Conservation (phyloP, 2,888 invertebrate species). For the Polydrusus pterygomalis region DNA sequence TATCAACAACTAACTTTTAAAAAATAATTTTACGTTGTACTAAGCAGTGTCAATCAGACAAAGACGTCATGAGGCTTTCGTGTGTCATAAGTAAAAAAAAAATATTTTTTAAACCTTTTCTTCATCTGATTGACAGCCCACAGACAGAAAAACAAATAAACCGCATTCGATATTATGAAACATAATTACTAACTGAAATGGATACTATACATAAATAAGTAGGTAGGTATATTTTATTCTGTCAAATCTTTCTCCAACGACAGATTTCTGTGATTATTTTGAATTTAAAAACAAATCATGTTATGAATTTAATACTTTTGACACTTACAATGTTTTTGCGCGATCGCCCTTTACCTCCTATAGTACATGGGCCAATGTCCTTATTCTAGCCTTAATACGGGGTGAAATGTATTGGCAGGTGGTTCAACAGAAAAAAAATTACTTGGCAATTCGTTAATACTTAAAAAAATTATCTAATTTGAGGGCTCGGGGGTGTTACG, state of each 20-base stretch:
- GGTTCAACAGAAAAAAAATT: constrained; percentile 19
- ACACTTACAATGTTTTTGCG: background rate
- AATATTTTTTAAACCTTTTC: constrained; percentile 47
- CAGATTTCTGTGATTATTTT: background rate
- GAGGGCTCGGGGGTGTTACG: constrained; percentile 69
- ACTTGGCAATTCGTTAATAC: constrained; percentile 14
- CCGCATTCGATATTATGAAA: background rate
- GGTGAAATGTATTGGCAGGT: background rate
- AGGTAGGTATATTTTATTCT: constrained; percentile 31
- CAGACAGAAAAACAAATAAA: background rate
- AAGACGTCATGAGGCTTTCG: background rate
- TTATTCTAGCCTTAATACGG: background rate
- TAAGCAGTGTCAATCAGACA: constrained; percentile 6
- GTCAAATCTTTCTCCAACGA: constrained; percentile 32
- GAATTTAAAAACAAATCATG: background rate
- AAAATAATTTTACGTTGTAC: constrained; percentile 14
- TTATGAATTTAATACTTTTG: background rate
- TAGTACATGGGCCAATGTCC: constrained; percentile 20
- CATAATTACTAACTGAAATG: constrained; percentile 9
- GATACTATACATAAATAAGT: constrained; percentile 30
- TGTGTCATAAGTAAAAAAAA: background rate
- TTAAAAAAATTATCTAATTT: constrained; percentile 61
- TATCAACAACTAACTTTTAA: constrained; percentile 42
- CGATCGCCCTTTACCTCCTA: constrained; percentile 28
- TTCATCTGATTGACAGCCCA: constrained; percentile 15